Percentiles rank a stretch among this genome's conserved stretches.
phyloP scores from a whole-genome alignment of 2,888 invertebrate genomes.

The Drosophila anomalata region DNA sequence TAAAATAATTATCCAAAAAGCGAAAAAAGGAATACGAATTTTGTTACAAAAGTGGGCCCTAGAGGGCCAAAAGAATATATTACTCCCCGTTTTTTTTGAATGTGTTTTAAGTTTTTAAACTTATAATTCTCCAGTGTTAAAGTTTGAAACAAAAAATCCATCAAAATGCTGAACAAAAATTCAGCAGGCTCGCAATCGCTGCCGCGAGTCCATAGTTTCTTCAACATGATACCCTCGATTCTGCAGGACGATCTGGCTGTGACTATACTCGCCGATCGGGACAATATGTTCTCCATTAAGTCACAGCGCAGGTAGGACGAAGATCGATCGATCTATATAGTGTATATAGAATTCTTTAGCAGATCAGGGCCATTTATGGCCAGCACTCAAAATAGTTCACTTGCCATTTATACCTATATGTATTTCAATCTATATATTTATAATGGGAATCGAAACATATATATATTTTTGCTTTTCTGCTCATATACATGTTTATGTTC shows the following conservation, averaged over 20 bases:
- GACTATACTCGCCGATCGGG: constrained; percentile 81
- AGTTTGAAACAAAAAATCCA: neutral
- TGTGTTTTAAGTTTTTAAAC: neutral
- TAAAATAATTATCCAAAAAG: neutral
- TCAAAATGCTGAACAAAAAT: constrained; percentile 77
- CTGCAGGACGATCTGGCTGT: constrained; percentile 82
- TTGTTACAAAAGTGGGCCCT: constrained; percentile 19
- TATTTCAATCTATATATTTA: constrained; percentile 2
- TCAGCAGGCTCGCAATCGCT: constrained; percentile 77
- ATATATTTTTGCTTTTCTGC: constrained; percentile 18
- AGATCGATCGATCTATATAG: neutral
- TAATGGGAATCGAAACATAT: neutral
- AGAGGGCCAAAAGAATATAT: constrained; percentile 21
- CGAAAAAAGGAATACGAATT: neutral
- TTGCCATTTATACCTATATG: constrained; percentile 6
- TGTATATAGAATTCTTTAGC: neutral
- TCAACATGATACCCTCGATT: constrained; percentile 82
- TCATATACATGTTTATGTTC: constrained; percentile 40
- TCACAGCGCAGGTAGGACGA: constrained; percentile 79
- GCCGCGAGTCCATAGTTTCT: constrained; percentile 81
- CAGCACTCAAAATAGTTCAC: constrained; percentile 37
- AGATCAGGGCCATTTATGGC: constrained; percentile 48
- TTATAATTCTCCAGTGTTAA: neutral
- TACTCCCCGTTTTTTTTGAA: neutral
- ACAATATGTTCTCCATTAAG: constrained; percentile 82